phyloP scores from a whole-genome alignment of 2,888 invertebrate species.

The Falcaria lacertinaria region DNA sequence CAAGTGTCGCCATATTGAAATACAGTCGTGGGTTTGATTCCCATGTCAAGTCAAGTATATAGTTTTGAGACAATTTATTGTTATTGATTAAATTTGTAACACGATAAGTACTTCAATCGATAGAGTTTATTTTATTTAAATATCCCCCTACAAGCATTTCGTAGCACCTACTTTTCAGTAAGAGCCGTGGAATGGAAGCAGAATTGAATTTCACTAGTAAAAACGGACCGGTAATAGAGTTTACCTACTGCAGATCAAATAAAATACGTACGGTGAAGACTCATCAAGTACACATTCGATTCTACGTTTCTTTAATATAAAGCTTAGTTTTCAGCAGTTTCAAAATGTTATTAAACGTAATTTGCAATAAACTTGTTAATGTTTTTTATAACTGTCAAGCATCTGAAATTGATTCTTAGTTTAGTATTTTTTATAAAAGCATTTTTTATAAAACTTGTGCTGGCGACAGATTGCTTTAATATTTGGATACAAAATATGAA shows the following conservation, averaged over 20 bases:
- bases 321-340: too few relatives aligned
- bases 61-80: not conserved
- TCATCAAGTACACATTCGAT: conserved; percentile 41
- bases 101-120: not conserved
- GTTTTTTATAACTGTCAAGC: too few relatives aligned
- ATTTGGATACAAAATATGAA: too few relatives aligned
- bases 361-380: too few relatives aligned
- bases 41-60: not conserved
- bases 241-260: conserved; percentile 69
- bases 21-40: not conserved
- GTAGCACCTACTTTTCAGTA: conserved; percentile 60
- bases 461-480: too few relatives aligned
- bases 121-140: conserved; percentile 43
- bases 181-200: conserved; percentile 52
- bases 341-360: too few relatives aligned
- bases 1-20: not conserved
- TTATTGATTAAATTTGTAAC: not conserved
- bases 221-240: conserved; percentile 71
- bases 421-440: too few relatives aligned
- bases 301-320: conserved; percentile 10
- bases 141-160: conserved; percentile 35
- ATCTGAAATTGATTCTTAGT: too few relatives aligned
- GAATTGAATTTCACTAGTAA: conserved; percentile 73
- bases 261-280: conserved; percentile 48
- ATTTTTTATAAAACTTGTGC: too few relatives aligned